phyloP scores from a whole-genome alignment of 2,888 invertebrate genomes.

The Crossocerus cetratus region DNA sequence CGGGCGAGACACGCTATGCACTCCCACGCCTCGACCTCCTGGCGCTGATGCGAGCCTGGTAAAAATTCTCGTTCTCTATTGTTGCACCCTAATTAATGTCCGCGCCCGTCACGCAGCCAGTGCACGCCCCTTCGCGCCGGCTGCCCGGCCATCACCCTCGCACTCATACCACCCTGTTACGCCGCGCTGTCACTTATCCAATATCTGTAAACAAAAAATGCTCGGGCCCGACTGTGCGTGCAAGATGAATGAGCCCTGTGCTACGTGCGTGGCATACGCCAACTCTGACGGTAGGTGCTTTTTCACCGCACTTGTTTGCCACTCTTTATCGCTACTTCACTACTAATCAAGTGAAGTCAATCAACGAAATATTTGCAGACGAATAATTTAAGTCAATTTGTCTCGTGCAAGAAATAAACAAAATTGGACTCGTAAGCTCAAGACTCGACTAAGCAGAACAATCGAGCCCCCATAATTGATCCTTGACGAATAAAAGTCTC shows the following conservation, averaged over 20 bases:
- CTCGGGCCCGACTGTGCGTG: constrained; percentile 62
- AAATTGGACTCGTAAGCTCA: too few relatives aligned
- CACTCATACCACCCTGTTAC: constrained; percentile 67
- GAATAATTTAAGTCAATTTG: too few relatives aligned
- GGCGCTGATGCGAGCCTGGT: constrained; percentile 68
- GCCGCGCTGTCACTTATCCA: constrained; percentile 75
- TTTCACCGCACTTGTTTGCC: too few relatives aligned
- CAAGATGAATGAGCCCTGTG: constrained; percentile 58
- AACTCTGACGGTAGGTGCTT: too few relatives aligned
- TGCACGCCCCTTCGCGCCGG: constrained; percentile 27
- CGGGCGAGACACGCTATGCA: constrained; percentile 51
- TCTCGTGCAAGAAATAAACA: too few relatives aligned
- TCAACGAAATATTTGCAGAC: too few relatives aligned
- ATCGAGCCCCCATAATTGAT: too few relatives aligned
- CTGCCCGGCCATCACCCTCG: constrained; percentile 28
- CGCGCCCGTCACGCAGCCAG: constrained; percentile 28
- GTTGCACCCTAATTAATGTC: constrained; percentile 75
- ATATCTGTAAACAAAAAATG: constrained; percentile 76
- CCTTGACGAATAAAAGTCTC: too few relatives aligned
- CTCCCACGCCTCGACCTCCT: constrained; percentile 75
- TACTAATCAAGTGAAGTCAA: too few relatives aligned
- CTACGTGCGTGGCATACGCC: background rate
- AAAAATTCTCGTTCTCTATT: constrained; percentile 75
- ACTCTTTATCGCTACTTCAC: too few relatives aligned
- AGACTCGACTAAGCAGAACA: too few relatives aligned